Evolutionary conservation across 2,888 invertebrate genomes (phyloP).

Genomic region (Pediacus dermestoides): DNA sequence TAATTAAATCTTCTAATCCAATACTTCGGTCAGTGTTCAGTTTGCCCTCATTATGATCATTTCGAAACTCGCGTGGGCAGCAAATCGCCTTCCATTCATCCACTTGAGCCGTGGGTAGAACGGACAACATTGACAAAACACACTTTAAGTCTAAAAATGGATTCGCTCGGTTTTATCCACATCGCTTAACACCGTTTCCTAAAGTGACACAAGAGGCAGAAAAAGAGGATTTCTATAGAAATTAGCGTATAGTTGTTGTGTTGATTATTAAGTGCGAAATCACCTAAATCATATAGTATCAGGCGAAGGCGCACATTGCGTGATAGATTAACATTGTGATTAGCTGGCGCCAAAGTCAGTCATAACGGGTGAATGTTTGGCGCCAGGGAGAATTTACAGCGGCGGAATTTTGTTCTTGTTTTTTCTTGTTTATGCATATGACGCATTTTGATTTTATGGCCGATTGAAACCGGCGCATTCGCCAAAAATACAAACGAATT

Average conservation of each 20-base stretch:
- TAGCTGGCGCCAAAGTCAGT: slow-evolving; percentile 4
- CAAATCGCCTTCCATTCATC: too few species aligned
- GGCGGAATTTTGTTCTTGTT: neutral
- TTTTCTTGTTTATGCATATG: neutral
- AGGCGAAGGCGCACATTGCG: neutral
- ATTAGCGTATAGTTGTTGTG: neutral
- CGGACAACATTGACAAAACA: slow-evolving; percentile 9
- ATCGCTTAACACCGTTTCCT: slow-evolving; percentile 4
- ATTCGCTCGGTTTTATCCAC: slow-evolving; percentile 2
- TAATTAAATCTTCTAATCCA: too few species aligned
- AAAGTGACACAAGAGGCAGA: neutral
- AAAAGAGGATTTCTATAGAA: too few species aligned
- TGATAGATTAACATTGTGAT: slow-evolving; percentile 3
- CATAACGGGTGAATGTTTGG: neutral
- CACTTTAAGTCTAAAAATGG: slow-evolving; percentile 5
- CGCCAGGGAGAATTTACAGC: neutral
- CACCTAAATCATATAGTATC: neutral
- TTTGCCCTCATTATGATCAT: too few species aligned
- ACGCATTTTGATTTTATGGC: too few species aligned
- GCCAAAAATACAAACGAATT: too few species aligned
- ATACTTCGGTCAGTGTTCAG: too few species aligned
- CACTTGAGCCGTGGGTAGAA: slow-evolving; percentile 2
- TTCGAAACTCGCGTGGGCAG: too few species aligned
- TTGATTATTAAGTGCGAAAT: slow-evolving; percentile 2
- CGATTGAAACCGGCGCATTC: too few species aligned